Conservation (phyloP, 64 coral and sea anemone genomes). For the Pocillopora damicornis region DNA sequence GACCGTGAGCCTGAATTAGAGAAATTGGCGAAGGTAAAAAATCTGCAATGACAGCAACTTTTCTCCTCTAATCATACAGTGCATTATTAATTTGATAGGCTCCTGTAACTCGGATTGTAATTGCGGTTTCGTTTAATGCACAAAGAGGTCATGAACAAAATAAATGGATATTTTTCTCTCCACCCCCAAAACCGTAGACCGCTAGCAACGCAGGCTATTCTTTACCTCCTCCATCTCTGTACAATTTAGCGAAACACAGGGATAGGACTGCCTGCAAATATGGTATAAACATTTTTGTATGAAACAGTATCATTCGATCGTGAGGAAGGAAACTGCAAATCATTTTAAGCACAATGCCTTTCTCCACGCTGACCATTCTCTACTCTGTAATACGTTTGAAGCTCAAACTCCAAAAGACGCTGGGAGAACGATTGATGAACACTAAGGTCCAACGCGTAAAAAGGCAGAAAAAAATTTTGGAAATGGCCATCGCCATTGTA, state of each 20-base stretch:
- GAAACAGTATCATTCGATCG: not conserved
- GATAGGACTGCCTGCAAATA: not conserved
- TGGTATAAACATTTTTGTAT: not conserved
- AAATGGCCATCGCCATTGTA: slow-evolving; percentile 1
- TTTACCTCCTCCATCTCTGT: not conserved
- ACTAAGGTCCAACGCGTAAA: not conserved
- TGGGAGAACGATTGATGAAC: not conserved
- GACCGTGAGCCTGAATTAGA: too few relatives aligned
- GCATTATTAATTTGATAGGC: too few relatives aligned
- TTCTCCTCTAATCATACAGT: too few relatives aligned
- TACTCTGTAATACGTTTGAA: not conserved
- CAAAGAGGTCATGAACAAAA: too few relatives aligned
- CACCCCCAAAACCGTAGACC: too few relatives aligned
- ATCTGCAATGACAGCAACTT: too few relatives aligned
- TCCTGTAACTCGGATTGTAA: too few relatives aligned
- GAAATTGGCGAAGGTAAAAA: too few relatives aligned
- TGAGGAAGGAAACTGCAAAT: not conserved
- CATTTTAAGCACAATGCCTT: not conserved
- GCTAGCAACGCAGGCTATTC: too few relatives aligned
- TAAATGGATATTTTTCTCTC: too few relatives aligned
- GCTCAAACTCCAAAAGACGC: not conserved
- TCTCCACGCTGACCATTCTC: not conserved
- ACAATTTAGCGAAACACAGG: not conserved
- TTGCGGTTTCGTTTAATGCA: too few relatives aligned
- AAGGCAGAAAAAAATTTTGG: not conserved